Base-by-base conservation (phyloP, 2,113 vertebrate genomes). In the Scartelaos histophorus region DNA sequence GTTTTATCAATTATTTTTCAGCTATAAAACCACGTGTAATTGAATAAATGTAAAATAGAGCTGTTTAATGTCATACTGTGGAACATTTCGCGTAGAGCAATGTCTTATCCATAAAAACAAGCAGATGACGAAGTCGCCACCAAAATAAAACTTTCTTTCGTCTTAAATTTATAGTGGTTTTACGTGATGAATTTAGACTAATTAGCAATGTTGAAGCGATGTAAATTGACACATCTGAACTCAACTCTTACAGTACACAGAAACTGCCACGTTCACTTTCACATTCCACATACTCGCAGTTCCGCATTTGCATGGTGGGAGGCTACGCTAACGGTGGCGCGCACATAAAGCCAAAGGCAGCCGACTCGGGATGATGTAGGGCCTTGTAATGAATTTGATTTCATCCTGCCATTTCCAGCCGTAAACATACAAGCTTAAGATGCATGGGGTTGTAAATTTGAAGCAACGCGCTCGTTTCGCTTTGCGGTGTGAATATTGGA, bases 361-460 rank as follows among this genome's bases (percentile, higher is more conserved):
- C 77, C 71, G 75, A 22, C 69, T 70, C 66, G 2, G 51, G 77
- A 76, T 92, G 86, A 92, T 92, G 70, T 78, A 88, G 76, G 76
- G 78, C 69, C 70, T 88, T 87, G 88, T 91, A 89, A 94, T 89
- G 90, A 90, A 88, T 86, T 79, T 83, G 78, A 90, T 90, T 91
- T 83, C 89, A 80, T 85, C 80, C 77, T 76, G 82, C 79, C 89
- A 90, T 88, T 92, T 88, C 80, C 82, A 57, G 84, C 79, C 82
- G 78, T 88, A 85, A 90, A 91, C 87, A 88, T 83, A 81, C 78
- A 70, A 74, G 84, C 75, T 82, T 83, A 80, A 83, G 82, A 87
- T 64, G 83, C 82, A 82, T 64, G 24, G 70, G 60, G 82, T 66
- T 76, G 77, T 92, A 85, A 84, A 91, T 92, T 76, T 69, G 47